These are phyloP conservation scores for Falco berigora DNA, from an alignment of 2,797 vertebrate genomes.

Conservation along the genomic window DNA sequence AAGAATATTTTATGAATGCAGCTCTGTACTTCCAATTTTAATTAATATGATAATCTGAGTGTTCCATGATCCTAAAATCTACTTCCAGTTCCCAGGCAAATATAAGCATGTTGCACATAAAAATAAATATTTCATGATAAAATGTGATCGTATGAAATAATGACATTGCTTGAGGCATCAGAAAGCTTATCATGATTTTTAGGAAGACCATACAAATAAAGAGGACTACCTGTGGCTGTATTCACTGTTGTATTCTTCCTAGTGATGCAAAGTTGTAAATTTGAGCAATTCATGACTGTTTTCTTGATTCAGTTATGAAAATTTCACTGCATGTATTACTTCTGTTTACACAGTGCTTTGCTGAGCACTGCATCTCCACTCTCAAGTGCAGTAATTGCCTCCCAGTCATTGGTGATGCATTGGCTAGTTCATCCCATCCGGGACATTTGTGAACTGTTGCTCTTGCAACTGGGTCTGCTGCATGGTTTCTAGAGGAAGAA, in stretches of 20 bases:
- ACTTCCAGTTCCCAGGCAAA: background rate
- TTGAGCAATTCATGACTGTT: background rate
- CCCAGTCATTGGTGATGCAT: background rate
- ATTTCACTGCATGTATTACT: background rate
- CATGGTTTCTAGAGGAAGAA: background rate
- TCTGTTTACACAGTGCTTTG: background rate
- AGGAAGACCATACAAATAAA: background rate
- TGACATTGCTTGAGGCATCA: background rate
- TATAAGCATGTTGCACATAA: background rate
- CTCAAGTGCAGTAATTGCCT: background rate
- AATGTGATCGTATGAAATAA: background rate
- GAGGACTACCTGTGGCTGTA: background rate
- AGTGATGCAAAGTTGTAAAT: background rate
- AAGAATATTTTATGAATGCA: slow-evolving; percentile 14
- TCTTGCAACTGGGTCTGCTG: background rate
- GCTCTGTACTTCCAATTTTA: slow-evolving; percentile 14
- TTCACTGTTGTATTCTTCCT: background rate
- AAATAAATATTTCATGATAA: background rate
- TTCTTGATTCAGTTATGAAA: background rate
- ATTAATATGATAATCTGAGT: slow-evolving; percentile 49
- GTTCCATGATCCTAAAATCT: background rate
- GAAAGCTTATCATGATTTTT: background rate
- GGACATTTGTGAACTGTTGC: background rate
- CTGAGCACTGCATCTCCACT: background rate
- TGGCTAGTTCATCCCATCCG: background rate